phyloP scores from a whole-genome alignment of 2,797 vertebrate species.

The Notoglanidium macrostoma region DNA sequence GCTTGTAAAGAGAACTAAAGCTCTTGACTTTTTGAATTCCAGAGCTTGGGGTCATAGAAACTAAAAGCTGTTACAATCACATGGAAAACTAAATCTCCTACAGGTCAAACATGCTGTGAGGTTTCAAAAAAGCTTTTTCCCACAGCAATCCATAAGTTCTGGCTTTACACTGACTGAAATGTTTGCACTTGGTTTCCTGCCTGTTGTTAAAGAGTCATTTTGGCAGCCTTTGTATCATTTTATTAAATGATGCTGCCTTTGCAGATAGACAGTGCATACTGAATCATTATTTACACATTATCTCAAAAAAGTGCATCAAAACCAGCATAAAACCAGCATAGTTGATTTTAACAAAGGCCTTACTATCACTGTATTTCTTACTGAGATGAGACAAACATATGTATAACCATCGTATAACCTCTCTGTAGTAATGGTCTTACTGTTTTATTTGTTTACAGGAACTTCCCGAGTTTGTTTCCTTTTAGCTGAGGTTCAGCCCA shows the following conservation, averaged over 20 bases:
- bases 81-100: background rate
- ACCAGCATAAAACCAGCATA: conserved; percentile 52
- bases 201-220: conserved; percentile 64
- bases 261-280: conserved; percentile 62
- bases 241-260: conserved; percentile 66
- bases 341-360: conserved; percentile 59
- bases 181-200: conserved; percentile 48
- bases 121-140: background rate
- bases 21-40: background rate
- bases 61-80: background rate
- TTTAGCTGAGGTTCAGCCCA: conserved; percentile 48
- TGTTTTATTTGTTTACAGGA: conserved; percentile 29
- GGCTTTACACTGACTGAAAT: background rate
- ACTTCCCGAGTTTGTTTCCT: conserved; percentile 32
- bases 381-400: conserved; percentile 29
- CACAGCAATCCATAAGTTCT: conserved; percentile 6
- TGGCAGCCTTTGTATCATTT: conserved; percentile 64
- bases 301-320: conserved; percentile 37
- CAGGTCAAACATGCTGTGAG: background rate
- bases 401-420: background rate
- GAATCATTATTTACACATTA: conserved; percentile 67
- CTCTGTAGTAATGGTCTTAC: background rate
- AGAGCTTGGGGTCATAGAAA: background rate
- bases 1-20: background rate
- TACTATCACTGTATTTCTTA: conserved; percentile 27